Base-by-base conservation (phyloP, 2,113 vertebrate genomes). In the Semicossyphus pulcher region DNA sequence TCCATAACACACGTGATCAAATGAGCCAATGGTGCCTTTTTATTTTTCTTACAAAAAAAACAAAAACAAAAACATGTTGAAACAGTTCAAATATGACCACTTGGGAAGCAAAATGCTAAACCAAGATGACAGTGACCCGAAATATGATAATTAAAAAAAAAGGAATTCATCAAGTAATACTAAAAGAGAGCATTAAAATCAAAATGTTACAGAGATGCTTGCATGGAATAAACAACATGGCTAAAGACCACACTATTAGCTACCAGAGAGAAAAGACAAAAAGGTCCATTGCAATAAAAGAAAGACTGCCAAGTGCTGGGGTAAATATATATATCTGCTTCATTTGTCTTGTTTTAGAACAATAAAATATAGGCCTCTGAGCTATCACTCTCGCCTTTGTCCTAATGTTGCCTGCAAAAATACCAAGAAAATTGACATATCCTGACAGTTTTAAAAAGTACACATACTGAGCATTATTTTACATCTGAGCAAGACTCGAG, bases 311-410 rank as follows among this genome's bases (percentile, higher is more conserved):
- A 95, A 95, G 94, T 95, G 94, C 94, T 94, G 93, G 93, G 91
- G 91, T 94, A 94, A 93, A 94, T 94, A 93, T 93, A 93, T 94
- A 93, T 93, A 93, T 93, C 92, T 94, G 93, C 91, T 94, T 93
- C 93, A 93, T 94, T 92, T 93, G 92, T 93, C 90, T 85, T 89
- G 89, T 90, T 92, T 90, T 82, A 86, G 86, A 94, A 92, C 93
- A 93, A 93, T 93, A 95, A 94, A 94, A 95, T 93, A 94, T 92
- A 93, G 93, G 93, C 92, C 89, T 93, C 90, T 93, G 91, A 91
- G 91, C 87, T 85, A 84, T 87, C 86, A 92, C 91, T 92, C 88
- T 80, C 80, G 86, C 90, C 87, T 91, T 87, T 92, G 92, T 93
- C 91, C 91, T 91, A 90, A 93, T 87, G 88, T 91, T 86, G 90